Evolutionary conservation across 2,888 invertebrate genomes (phyloP), one percentile per base, ranked within the genome.

Genomic region (Anaspis maculata): DNA sequence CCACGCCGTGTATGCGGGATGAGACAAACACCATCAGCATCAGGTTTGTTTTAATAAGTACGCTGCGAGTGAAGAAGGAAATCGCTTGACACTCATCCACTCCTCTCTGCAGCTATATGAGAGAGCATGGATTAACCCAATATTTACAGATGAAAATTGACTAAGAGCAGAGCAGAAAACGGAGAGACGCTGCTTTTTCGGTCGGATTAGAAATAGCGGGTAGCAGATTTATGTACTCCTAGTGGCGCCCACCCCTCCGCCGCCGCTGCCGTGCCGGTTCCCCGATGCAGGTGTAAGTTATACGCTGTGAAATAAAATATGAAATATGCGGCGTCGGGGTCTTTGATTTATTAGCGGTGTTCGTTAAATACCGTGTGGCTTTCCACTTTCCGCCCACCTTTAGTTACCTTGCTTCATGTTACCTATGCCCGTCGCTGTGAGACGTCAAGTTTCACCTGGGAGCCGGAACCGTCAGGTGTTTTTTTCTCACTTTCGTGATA

Each of bases 101-200:
- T 31, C 34, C 24, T 34, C 24, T 24, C 12, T 24, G 24, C 7
- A 10, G 26, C 29, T 27, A 29, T 23, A 19, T 27, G 27, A 32
- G 32, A 42, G 41, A 46, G 44, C 51, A 49, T 46, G 59, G 63
- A 64, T 66, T 64, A 65, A 56, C 58, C 57, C 62, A 64, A 64
- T 65, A 64, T 65, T 66, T 66, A 60, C 64, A 56, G 59, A 65
- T 61, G 64, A 62, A 66, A 65, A 66, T 66, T 66, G 66, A 63
- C 62, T 62, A 57, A 56, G 54, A 37, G 45, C 43, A 41, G 43
- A 43, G 33, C 33, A 27, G 36, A 32, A 39, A 36, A 39, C 32
- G 33, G 10, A 39, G 34, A 29, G 36, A 34, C 38, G 40, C 30
- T 37, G 40, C 32, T 40, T 43, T 56, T 54, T 56, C 44, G 50